Evolutionary conservation across 2,113 vertebrate species (phyloP).

Genomic region (Aegypius monachus): DNA sequence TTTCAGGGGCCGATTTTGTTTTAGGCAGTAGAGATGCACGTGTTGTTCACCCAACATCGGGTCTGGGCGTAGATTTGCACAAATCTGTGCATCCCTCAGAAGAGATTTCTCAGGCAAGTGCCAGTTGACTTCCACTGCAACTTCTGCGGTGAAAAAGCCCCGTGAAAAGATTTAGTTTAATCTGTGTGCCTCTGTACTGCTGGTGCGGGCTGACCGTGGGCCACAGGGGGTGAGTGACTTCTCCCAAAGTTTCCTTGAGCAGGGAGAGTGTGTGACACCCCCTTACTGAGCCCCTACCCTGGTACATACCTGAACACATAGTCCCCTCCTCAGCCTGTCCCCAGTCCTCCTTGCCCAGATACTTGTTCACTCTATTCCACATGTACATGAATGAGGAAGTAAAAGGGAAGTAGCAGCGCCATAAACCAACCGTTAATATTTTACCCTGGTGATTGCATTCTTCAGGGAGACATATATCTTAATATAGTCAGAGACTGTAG

Average conservation of each 20-base stretch:
- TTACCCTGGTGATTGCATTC: not conserved
- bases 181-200: not conserved
- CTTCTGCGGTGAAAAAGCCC: not conserved
- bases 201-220: not conserved
- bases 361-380: not conserved
- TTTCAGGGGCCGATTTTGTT: not conserved
- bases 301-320: not conserved
- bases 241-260: not conserved
- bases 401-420: not conserved
- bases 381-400: not conserved
- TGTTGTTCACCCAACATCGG: rapidly evolving
- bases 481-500: not conserved
- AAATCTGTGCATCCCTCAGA: not conserved
- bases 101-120: not conserved
- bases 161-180: not conserved
- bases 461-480: not conserved
- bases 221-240: not conserved
- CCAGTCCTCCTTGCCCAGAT: rapidly evolving
- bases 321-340: not conserved
- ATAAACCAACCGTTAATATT: not conserved
- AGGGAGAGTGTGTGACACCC: not conserved
- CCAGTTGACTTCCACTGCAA: not conserved
- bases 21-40: rapidly evolving
- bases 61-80: rapidly evolving
- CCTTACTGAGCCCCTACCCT: not conserved